Evolutionary conservation across 2,888 invertebrate species (phyloP).

Genomic region (Lamellibrachia columna): DNA sequence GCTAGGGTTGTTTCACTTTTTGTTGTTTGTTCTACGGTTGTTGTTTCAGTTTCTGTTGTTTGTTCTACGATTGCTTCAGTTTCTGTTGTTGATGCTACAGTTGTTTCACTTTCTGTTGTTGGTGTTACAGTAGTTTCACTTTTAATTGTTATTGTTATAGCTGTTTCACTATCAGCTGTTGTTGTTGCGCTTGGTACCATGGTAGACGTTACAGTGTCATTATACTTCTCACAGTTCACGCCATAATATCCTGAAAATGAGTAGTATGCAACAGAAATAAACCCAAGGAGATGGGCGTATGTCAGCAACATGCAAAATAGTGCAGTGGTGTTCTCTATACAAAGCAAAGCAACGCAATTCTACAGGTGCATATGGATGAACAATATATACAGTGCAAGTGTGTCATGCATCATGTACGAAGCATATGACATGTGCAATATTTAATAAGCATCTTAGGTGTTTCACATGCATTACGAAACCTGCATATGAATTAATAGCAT

Average conservation of each 20-base stretch:
- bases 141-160: not conserved
- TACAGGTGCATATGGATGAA: not conserved
- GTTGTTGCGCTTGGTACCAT: not conserved
- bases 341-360: not conserved
- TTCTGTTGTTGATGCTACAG: not conserved
- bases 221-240: constrained; percentile 6
- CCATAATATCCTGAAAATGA: constrained; percentile 16
- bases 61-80: not conserved
- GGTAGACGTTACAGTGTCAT: not conserved
- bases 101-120: not conserved
- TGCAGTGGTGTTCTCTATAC: not conserved
- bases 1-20: not conserved
- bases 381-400: not conserved
- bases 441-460: not conserved
- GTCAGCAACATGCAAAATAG: not conserved
- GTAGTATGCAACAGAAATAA: not conserved
- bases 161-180: not conserved
- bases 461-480: not conserved
- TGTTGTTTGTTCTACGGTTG: not conserved
- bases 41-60: not conserved
- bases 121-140: not conserved
- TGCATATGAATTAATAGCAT: not conserved
- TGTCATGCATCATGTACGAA: no score
- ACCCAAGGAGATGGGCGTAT: not conserved
- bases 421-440: not conserved